These are phyloP conservation scores for Cecidostiba fungosa DNA, from an alignment of 2,888 invertebrate species.

Conservation along the genomic window DNA sequence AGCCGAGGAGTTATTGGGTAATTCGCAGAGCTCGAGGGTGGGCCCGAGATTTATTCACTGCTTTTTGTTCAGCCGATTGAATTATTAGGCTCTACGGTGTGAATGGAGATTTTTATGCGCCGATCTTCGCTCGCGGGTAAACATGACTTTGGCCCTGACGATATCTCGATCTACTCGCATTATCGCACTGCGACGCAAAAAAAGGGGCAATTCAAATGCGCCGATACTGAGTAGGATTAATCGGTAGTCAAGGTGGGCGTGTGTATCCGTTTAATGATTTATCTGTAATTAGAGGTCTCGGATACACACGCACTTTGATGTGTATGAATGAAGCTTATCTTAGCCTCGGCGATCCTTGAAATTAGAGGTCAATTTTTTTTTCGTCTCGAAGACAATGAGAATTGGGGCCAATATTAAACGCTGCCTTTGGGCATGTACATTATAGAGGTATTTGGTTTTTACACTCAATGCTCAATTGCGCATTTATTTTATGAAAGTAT, in stretches of 20 bases:
- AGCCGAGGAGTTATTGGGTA: neutral
- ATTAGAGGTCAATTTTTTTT: neutral
- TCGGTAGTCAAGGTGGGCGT: neutral
- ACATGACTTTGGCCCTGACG: constrained; percentile 44
- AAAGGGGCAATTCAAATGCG: neutral
- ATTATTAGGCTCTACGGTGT: neutral
- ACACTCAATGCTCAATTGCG: neutral
- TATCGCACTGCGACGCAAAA: neutral
- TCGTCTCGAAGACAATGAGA: neutral
- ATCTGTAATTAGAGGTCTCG: neutral
- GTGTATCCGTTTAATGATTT: neutral
- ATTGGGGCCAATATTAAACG: constrained; percentile 11
- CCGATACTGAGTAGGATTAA: neutral
- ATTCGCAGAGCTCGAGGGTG: constrained; percentile 15
- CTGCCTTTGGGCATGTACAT: neutral
- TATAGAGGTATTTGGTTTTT: neutral
- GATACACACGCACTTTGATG: neutral
- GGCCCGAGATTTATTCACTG: constrained; percentile 14
- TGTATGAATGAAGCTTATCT: neutral
- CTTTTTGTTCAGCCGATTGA: neutral
- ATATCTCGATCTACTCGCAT: neutral
- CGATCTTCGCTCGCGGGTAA: neutral
- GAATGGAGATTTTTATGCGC: neutral
- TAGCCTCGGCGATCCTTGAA: neutral
- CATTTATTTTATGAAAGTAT: neutral